phyloP scores from a whole-genome alignment of 2,113 vertebrate genomes.

The Epinephelus cyanopodus region DNA sequence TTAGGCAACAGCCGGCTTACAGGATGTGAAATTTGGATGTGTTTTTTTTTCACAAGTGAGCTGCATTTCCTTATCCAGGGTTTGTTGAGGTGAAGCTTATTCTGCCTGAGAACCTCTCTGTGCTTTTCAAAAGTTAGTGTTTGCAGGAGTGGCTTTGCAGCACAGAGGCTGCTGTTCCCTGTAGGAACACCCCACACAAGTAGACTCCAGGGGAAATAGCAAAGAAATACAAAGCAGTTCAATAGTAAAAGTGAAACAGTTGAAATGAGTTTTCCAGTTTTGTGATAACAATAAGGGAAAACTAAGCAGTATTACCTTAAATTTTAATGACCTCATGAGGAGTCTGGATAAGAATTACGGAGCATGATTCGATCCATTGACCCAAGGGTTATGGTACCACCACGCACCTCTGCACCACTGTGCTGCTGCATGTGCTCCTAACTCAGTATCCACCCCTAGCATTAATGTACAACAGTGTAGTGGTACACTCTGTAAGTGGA shows the following conservation, averaged over 20 bases:
- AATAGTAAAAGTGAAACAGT: neutral
- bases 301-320: neutral
- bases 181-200: neutral
- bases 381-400: conserved; percentile 2
- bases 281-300: neutral
- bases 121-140: conserved; percentile 8
- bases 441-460: conserved; percentile 10
- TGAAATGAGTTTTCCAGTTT: neutral
- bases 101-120: neutral
- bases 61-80: conserved; percentile 10
- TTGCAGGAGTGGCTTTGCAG: conserved; percentile 13
- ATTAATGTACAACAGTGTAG: neutral
- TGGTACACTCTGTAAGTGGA: neutral
- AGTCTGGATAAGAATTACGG: conserved; percentile 14
- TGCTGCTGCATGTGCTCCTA: neutral
- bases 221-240: neutral
- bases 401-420: conserved; percentile 10
- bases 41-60: conserved; percentile 21
- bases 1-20: neutral
- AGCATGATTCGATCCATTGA: conserved; percentile 13
- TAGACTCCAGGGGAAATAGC: neutral
- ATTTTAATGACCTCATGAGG: neutral
- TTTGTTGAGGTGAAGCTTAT: neutral
- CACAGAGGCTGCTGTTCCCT: neutral
- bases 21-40: conserved; percentile 7